Percentiles rank a stretch among this genome's conserved stretches.
These are phyloP conservation scores for Serilophus lunatus DNA, from an alignment of 2,113 vertebrate genomes.

Conservation along the genomic window DNA sequence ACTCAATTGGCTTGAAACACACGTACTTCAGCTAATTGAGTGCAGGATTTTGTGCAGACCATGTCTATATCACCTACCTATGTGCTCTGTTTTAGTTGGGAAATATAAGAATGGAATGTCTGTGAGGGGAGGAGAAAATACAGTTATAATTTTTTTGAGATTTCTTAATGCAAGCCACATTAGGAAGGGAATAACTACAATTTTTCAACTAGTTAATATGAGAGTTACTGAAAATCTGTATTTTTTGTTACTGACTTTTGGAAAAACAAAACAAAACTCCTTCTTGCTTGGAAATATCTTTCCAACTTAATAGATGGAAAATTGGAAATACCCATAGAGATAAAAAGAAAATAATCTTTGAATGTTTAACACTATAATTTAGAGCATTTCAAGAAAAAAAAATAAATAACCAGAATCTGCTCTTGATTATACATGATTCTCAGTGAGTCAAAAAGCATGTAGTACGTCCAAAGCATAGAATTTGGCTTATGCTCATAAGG, in stretches of 20 bases:
- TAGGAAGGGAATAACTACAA: not conserved
- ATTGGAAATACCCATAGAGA: not conserved
- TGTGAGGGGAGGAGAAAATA: slow-evolving; percentile 1
- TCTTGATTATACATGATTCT: not conserved
- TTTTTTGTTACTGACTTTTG: not conserved
- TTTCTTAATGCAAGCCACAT: slow-evolving; percentile 23
- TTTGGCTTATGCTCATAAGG: not conserved
- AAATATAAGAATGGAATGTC: slow-evolving; percentile 45
- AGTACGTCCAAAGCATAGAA: not conserved
- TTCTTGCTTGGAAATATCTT: not conserved
- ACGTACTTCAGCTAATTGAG: slow-evolving; percentile 49
- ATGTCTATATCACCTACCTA: slow-evolving; percentile 54
- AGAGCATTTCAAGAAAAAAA: not conserved
- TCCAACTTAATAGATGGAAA: not conserved
- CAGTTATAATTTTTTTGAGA: slow-evolving; percentile 4
- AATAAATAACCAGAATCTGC: not conserved
- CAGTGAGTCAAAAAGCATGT: not conserved
- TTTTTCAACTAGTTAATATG: not conserved
- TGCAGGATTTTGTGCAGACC: slow-evolving; percentile 35
- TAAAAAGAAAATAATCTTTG: not conserved
- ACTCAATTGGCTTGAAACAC: slow-evolving; percentile 33
- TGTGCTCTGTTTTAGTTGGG: slow-evolving; percentile 39
- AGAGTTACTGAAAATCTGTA: not conserved
- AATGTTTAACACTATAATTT: not conserved
- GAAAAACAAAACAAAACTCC: not conserved